Conservation (phyloP, 2,113 vertebrate species). For the Ibidorhyncha struthersii region DNA sequence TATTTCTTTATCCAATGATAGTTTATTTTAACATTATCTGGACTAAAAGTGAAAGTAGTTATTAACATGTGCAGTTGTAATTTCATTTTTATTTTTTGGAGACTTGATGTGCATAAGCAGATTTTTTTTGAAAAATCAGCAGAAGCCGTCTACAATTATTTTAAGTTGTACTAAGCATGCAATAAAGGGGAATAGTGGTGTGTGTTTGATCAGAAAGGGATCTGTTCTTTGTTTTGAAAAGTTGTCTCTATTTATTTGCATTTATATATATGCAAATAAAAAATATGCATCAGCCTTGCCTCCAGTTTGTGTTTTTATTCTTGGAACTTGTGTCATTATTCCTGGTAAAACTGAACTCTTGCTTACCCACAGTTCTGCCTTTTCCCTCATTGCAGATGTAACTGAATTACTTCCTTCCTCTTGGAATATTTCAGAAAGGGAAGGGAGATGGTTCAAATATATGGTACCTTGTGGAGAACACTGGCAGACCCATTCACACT, state of each 20-base stretch:
- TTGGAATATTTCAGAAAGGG: not conserved
- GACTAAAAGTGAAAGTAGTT: not conserved
- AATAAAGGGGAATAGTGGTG: not conserved
- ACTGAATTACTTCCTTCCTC: not conserved
- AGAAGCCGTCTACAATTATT: not conserved
- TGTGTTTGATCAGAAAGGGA: not conserved
- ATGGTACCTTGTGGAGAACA: not conserved
- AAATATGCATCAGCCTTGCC: not conserved
- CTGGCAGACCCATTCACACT: not conserved
- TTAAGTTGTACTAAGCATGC: not conserved
- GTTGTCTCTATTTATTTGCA: not conserved
- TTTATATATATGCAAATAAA: not conserved
- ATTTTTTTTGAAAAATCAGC: not conserved
- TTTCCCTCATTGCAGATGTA: not conserved
- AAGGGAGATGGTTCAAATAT: not conserved
- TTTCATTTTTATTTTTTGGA: not conserved
- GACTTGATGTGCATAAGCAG: not conserved
- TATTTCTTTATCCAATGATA: not conserved
- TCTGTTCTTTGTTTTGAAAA: conserved; percentile 36
- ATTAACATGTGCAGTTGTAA: not conserved
- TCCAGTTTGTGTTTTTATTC: not conserved
- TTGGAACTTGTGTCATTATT: not conserved
- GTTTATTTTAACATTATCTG: not conserved
- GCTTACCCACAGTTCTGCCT: not conserved
- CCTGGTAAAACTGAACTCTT: not conserved